Percentiles rank a stretch among this genome's conserved stretches.
These are phyloP conservation scores for Penaeus japonicus DNA, from an alignment of 1,140 invertebrate species.

Conservation along the genomic window DNA sequence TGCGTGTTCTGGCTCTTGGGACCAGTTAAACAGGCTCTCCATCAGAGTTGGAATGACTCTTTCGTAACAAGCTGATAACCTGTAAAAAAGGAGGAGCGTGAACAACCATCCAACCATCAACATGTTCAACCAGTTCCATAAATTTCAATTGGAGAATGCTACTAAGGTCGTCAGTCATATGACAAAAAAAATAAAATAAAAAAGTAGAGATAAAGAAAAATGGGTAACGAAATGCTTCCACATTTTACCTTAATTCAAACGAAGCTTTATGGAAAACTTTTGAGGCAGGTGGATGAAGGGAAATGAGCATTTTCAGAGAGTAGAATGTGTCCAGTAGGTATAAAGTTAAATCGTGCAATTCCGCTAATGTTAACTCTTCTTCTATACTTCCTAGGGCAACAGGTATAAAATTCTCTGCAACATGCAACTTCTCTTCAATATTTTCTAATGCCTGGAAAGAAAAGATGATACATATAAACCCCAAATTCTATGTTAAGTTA, in stretches of 20 bases:
- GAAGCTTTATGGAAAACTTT: conserved; percentile 67
- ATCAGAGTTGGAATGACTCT: conserved; percentile 59
- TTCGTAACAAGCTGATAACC: conserved; percentile 64
- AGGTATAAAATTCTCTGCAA: conserved; percentile 60
- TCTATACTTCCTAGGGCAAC: conserved; percentile 32
- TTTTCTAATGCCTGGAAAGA: conserved; percentile 64
- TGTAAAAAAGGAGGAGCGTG: conserved; percentile 41
- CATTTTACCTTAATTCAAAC: conserved; percentile 69
- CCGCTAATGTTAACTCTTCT: conserved; percentile 59
- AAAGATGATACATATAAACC: background rate
- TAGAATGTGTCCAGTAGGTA: conserved; percentile 76
- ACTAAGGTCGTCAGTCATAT: too few species aligned
- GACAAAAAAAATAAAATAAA: too few species aligned
- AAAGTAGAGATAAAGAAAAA: too few species aligned
- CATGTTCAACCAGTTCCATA: background rate
- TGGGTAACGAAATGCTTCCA: background rate
- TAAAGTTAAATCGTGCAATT: conserved; percentile 75
- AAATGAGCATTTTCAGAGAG: conserved; percentile 73
- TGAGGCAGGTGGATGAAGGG: conserved; percentile 70
- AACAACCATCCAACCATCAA: background rate
- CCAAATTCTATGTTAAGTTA: too few species aligned
- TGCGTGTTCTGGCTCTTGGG: background rate
- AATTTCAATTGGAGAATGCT: too few species aligned
- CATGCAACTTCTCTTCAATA: conserved; percentile 67
- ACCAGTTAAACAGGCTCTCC: background rate